phyloP scores from a whole-genome alignment of 2,888 invertebrate species.

The Shargacucullia verbasci region DNA sequence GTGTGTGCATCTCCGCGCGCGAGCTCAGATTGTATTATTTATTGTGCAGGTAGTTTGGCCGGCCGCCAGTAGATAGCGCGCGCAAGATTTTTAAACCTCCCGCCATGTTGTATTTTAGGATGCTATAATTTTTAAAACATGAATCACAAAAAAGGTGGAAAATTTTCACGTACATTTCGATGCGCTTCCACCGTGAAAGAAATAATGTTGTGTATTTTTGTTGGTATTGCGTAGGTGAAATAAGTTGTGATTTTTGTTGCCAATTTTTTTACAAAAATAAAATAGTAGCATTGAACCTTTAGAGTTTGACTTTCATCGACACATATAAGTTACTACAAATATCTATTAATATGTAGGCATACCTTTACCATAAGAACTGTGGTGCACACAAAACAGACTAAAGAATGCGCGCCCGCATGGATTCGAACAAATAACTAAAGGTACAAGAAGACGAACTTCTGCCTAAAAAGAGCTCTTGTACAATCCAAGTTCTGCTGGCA shows the following conservation, averaged over 20 bases:
- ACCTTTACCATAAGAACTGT: too few species aligned
- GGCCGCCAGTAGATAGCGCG: conserved; percentile 81
- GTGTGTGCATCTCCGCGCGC: conserved; percentile 43
- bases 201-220: conserved; percentile 52
- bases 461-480: neutral
- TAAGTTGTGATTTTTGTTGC: conserved; percentile 40
- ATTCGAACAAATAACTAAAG: too few species aligned
- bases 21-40: conserved; percentile 82
- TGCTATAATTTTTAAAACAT: conserved; percentile 82
- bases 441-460: too few species aligned
- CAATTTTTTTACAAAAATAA: conserved; percentile 35
- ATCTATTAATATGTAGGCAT: too few species aligned
- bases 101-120: conserved; percentile 78
- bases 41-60: conserved; percentile 87
- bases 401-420: too few species aligned
- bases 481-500: too few species aligned
- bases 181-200: conserved; percentile 56
- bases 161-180: conserved; percentile 61
- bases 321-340: too few species aligned
- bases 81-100: conserved; percentile 82
- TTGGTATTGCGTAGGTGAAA: conserved; percentile 41
- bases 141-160: conserved; percentile 79
- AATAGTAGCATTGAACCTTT: conserved; percentile 9
- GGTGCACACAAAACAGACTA: too few species aligned
- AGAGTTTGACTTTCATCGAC: too few species aligned